These are phyloP conservation scores for Centropus unirufus DNA, from an alignment of 2,113 vertebrate species.

Conservation along the genomic window DNA sequence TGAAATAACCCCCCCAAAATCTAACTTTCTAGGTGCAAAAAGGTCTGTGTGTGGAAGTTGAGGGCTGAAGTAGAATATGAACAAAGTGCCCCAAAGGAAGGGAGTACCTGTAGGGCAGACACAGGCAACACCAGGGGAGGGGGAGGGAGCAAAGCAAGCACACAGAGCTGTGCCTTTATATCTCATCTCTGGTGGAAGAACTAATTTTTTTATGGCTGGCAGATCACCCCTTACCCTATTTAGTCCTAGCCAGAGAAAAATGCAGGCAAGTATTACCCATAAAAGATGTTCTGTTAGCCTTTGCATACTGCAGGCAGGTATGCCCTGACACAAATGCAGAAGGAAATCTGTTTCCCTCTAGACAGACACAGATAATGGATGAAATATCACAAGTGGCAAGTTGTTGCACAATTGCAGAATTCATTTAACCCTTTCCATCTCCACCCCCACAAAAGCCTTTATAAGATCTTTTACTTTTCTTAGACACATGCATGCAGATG, in stretches of 20 bases:
- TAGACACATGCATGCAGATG: fast-evolving
- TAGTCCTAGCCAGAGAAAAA: neutral
- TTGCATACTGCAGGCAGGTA: neutral
- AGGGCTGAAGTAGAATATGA: neutral
- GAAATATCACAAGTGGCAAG: neutral
- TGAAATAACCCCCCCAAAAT: neutral
- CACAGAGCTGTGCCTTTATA: neutral
- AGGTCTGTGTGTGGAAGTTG: neutral
- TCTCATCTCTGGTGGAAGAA: neutral
- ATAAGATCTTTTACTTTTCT: neutral
- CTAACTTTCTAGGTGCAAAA: neutral
- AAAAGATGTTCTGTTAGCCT: neutral
- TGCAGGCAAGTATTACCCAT: neutral
- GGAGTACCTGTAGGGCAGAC: neutral
- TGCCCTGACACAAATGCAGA: neutral
- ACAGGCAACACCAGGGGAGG: fast-evolving
- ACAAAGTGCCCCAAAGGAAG: neutral
- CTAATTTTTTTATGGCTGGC: neutral
- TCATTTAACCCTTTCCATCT: neutral
- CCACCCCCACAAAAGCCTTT: neutral
- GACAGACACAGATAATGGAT: neutral
- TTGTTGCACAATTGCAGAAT: neutral
- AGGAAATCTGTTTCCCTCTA: neutral
- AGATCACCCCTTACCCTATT: neutral
- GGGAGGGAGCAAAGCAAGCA: neutral